phyloP scores from a whole-genome alignment of 2,888 invertebrate genomes.

The Hybos culiciformis region DNA sequence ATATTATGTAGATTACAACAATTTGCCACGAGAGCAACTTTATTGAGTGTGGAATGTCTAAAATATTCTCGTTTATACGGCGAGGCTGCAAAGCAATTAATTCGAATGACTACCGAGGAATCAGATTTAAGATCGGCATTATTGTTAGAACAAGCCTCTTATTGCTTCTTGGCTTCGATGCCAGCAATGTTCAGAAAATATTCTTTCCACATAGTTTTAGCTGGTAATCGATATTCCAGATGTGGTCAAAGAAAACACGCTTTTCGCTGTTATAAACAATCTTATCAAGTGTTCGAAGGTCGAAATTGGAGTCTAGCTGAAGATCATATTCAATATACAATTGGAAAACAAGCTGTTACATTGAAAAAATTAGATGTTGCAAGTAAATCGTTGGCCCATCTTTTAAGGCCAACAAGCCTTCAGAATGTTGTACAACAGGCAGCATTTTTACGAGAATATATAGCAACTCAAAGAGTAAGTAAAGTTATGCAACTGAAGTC shows the following conservation, averaged over 20 bases:
- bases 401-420: slow-evolving; percentile 54
- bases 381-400: slow-evolving; percentile 60
- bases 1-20: slow-evolving; percentile 57
- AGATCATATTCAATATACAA: slow-evolving; percentile 90
- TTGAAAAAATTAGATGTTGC: slow-evolving; percentile 58
- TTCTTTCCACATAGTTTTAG: slow-evolving; percentile 90
- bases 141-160: slow-evolving; percentile 86
- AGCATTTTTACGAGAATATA: slow-evolving; percentile 75
- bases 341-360: slow-evolving; percentile 78
- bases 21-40: slow-evolving; percentile 81
- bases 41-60: slow-evolving; percentile 78
- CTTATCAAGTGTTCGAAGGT: slow-evolving; percentile 56
- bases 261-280: slow-evolving; percentile 80
- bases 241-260: slow-evolving; percentile 87
- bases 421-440: slow-evolving; percentile 62
- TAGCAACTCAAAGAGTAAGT: slow-evolving; percentile 66
- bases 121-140: slow-evolving; percentile 92
- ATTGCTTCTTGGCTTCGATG: slow-evolving; percentile 61
- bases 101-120: slow-evolving; percentile 93
- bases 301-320: slow-evolving; percentile 86
- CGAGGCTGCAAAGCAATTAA: slow-evolving; percentile 90
- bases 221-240: slow-evolving; percentile 90
- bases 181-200: slow-evolving; percentile 76
- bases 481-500: slow-evolving; percentile 21
- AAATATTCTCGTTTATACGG: slow-evolving; percentile 63